Evolutionary conservation across 53 echinoderm and acorn worm species (phyloP).

Genomic region (Luidia sarsii): DNA sequence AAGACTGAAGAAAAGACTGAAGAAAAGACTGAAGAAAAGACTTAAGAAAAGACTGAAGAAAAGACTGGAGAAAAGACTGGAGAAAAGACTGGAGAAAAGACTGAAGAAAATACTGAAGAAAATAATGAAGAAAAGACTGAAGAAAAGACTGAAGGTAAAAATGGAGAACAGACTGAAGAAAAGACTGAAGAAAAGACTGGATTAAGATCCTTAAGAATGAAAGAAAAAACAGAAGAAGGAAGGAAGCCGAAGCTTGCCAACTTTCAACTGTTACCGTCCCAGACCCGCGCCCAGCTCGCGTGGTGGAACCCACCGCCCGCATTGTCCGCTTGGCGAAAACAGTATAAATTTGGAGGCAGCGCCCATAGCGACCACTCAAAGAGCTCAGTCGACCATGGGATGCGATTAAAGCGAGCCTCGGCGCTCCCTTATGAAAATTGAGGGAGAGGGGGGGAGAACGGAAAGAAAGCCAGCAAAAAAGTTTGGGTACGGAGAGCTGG

Average conservation of each 20-base stretch:
- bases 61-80: too few species aligned
- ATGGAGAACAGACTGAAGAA: too few species aligned
- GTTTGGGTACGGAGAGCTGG: background rate
- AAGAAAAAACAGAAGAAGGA: background rate
- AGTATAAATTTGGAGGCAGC: constrained; percentile 35
- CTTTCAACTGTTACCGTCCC: constrained; percentile 29
- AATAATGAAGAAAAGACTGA: too few species aligned
- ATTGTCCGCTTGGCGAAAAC: constrained; percentile 36
- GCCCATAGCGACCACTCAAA: constrained; percentile 26
- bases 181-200: too few species aligned
- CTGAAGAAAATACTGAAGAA: too few species aligned
- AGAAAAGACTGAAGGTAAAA: too few species aligned
- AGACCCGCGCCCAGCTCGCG: background rate
- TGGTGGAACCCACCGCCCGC: background rate
- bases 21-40: too few species aligned
- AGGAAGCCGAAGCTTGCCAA: background rate
- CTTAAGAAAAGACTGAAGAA: too few species aligned
- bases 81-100: too few species aligned
- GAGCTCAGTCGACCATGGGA: constrained; percentile 19
- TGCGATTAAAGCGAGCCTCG: constrained; percentile 17
- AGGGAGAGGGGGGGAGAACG: too few species aligned
- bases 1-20: too few species aligned
- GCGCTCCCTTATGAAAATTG: background rate
- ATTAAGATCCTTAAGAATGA: background rate
- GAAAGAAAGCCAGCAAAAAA: background rate